Percentiles rank a stretch among this genome's conserved stretches.
Evolutionary conservation across 2,113 vertebrate species (phyloP).

Genomic region (Phalacrocorax aristotelis): DNA sequence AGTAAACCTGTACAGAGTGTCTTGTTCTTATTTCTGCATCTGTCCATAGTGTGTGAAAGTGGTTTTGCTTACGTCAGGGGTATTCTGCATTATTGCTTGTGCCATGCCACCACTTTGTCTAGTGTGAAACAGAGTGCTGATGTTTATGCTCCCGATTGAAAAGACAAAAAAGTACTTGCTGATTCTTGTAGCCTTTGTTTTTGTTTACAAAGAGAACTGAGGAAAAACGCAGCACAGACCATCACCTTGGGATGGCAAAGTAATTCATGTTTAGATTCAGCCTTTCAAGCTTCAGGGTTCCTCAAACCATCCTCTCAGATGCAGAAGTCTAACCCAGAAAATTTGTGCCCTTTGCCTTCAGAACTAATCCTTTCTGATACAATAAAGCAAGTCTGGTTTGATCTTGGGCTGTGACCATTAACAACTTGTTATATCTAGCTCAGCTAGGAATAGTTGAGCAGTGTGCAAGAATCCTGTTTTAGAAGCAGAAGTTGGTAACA

Average conservation of each 20-base stretch:
- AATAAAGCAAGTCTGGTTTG: background rate
- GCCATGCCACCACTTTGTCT: fast-evolving
- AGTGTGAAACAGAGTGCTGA: background rate
- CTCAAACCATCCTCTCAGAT: background rate
- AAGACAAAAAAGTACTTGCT: background rate
- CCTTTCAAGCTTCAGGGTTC: conserved; percentile 10
- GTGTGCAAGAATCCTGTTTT: background rate
- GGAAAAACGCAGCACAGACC: background rate
- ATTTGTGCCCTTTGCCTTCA: background rate
- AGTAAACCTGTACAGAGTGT: background rate
- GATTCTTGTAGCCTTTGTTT: background rate
- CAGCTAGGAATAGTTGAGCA: background rate
- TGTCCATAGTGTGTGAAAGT: background rate
- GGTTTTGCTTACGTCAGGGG: background rate
- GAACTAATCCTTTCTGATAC: background rate
- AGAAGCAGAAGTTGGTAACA: background rate
- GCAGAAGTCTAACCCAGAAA: conserved; percentile 1
- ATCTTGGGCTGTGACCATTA: conserved; percentile 6
- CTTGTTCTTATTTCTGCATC: background rate
- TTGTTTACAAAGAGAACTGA: background rate
- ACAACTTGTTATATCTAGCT: background rate
- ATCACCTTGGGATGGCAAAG: background rate
- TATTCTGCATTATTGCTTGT: background rate
- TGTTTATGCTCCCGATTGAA: background rate
- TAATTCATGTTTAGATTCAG: background rate